Evolutionary conservation across 2,113 vertebrate genomes (phyloP), one percentile per base, ranked within the genome.

Genomic region (Anarhynchus alexandrinus): DNA sequence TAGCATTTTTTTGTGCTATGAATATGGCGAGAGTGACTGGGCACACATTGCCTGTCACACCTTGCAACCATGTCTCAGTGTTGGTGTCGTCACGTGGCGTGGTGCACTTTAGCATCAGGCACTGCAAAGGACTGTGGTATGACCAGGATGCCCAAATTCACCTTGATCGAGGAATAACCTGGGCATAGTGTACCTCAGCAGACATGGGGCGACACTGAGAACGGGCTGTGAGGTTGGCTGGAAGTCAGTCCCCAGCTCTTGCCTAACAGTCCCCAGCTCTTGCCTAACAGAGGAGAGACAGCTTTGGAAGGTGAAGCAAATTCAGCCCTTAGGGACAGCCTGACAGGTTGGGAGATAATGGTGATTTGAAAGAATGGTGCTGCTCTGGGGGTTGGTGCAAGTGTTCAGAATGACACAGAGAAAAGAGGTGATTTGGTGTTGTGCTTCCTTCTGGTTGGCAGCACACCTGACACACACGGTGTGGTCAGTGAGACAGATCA

Each of bases 61-160:
- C 5, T 42, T 34, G 27, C 36, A 22, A 16, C 6, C 15, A 1
- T 23, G 9, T 27, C 36, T 34, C 30, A n/a, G 4, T 29, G 15
- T 11, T 47, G 21, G 7, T 9, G 5, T 58, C 1, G 5, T 58
- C 1, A 1, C 1, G 4, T 36, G 10, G 9, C 0, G 0, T 38
- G 5, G 3, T n/a, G 4, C 2, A 32, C 62, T 91, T 88, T 27
- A 64, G 7, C 7, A 40, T 52, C 20, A 38, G 16, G 22, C 6
- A 8, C 23, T 40, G 5, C 4, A 29, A 45, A 38, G 12, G 11
- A 18, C 18, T 16, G 9, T 36, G 19, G 5, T 9, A n/a, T 57
- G 29, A 27, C 10, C 8, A 30, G 12, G 2, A 52, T 38, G 36
- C 8, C 23, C 47, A 82, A 78, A 74, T 17, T 49, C 69, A 79